phyloP scores from a whole-genome alignment of 2,888 invertebrate genomes.

The Brachylomia viminalis region DNA sequence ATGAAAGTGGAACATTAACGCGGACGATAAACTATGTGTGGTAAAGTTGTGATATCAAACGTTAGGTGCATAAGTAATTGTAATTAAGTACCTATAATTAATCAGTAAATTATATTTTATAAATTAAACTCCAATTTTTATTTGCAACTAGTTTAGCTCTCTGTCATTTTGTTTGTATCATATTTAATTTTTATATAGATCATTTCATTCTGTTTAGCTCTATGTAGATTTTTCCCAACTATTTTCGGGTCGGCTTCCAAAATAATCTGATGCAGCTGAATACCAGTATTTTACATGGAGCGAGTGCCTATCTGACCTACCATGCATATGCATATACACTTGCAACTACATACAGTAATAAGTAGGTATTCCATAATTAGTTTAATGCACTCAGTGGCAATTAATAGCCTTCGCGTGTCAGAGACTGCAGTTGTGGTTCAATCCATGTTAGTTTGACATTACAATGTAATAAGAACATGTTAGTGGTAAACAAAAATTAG shows the following conservation, averaged over 20 bases:
- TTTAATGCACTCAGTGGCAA: conserved; percentile 39
- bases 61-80: conserved; percentile 45
- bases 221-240: background rate
- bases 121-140: conserved; percentile 36
- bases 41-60: conserved; percentile 61
- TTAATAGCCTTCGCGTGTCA: conserved; percentile 37
- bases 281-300: background rate
- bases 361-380: conserved; percentile 15
- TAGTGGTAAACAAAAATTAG: background rate
- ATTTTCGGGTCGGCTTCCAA: background rate
- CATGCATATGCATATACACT: background rate
- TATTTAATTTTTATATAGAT: too few species aligned
- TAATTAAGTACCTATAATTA: conserved; percentile 43
- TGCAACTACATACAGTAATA: conserved; percentile 25
- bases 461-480: background rate
- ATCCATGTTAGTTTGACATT: conserved; percentile 1
- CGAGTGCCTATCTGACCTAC: background rate
- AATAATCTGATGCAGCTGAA: background rate
- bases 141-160: conserved; percentile 11
- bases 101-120: conserved; percentile 62
- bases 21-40: conserved; percentile 39
- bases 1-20: conserved; percentile 43
- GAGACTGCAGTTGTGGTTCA: conserved; percentile 30
- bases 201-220: too few species aligned
- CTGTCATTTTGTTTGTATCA: too few species aligned